These are phyloP conservation scores for Hirundo rustica DNA, from an alignment of 2,797 vertebrate genomes.

Conservation along the genomic window DNA sequence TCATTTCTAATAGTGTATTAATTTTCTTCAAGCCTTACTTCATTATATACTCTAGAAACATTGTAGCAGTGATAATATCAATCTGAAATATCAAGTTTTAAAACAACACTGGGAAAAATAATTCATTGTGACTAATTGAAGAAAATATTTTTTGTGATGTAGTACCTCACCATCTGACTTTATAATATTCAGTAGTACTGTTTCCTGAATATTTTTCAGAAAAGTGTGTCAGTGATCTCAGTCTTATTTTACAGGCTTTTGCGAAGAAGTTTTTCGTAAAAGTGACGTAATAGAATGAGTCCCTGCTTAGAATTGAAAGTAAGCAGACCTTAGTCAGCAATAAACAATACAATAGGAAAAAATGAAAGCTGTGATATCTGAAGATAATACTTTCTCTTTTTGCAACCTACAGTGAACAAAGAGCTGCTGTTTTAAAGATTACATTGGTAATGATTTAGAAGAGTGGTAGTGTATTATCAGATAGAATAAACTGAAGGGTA, in stretches of 20 bases:
- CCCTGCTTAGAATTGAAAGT: neutral
- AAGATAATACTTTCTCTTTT: neutral
- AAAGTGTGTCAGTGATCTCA: neutral
- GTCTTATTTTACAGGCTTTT: neutral
- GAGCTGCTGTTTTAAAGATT: neutral
- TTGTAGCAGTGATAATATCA: neutral
- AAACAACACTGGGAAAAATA: neutral
- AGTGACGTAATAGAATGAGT: neutral
- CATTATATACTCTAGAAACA: neutral
- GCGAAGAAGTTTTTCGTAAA: neutral
- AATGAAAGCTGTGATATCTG: neutral
- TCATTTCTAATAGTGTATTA: neutral
- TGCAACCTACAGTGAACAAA: neutral
- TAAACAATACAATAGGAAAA: neutral
- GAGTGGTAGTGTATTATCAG: neutral
- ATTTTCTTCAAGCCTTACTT: neutral
- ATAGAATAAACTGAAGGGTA: neutral
- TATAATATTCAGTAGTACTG: neutral
- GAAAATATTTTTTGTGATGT: neutral
- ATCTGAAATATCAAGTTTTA: neutral
- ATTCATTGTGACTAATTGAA: neutral
- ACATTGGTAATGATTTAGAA: neutral
- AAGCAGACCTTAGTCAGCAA: neutral
- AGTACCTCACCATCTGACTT: neutral
- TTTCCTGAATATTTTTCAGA: neutral